These are phyloP conservation scores for Drosophila longiperda DNA, from an alignment of 2,888 invertebrate genomes.

Conservation along the genomic window DNA sequence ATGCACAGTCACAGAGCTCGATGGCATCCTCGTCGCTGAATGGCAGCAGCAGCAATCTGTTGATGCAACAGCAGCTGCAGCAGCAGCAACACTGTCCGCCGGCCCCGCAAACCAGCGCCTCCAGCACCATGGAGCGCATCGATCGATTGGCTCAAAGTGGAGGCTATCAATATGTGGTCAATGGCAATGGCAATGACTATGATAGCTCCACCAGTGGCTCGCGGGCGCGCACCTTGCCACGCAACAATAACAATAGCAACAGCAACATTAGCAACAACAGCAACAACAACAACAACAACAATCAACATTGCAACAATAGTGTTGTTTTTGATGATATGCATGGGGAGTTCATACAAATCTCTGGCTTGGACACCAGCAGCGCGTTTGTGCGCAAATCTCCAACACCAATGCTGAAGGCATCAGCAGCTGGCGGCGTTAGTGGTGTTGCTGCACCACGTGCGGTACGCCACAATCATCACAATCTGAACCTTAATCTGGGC, in stretches of 20 bases:
- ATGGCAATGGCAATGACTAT: conserved; percentile 73
- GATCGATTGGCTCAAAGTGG: conserved; percentile 60
- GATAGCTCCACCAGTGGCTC: conserved; percentile 64
- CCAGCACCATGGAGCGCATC: conserved; percentile 81
- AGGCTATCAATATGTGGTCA: conserved; percentile 55
- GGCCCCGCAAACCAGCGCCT: conserved; percentile 79
- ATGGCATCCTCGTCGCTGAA: conserved; percentile 83
- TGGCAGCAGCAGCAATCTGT: conserved; percentile 73
- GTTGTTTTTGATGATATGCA: conserved; percentile 83
- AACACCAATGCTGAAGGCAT: conserved; percentile 84
- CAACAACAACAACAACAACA: conserved; percentile 87
- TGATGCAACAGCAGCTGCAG: conserved; percentile 56
- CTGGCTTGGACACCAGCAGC: conserved; percentile 86
- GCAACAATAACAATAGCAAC: conserved; percentile 85
- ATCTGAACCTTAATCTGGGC: conserved; percentile 82
- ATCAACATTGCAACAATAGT: conserved; percentile 44
- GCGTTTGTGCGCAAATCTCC: conserved; percentile 86
- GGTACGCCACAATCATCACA: conserved; percentile 44
- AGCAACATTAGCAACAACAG: conserved; percentile 7
- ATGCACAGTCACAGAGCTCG: conserved; percentile 85
- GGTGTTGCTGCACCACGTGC: conserved; percentile 25
- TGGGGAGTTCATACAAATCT: conserved; percentile 88
- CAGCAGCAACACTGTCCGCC: conserved; percentile 81
- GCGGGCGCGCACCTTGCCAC: conserved; percentile 90
- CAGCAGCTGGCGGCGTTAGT: conserved; percentile 6